Percentiles rank a stretch among this genome's conserved stretches.
Conservation (phyloP, 37 sponge, comb jelly and placozoan genomes). For the Geodia barretti region DNA sequence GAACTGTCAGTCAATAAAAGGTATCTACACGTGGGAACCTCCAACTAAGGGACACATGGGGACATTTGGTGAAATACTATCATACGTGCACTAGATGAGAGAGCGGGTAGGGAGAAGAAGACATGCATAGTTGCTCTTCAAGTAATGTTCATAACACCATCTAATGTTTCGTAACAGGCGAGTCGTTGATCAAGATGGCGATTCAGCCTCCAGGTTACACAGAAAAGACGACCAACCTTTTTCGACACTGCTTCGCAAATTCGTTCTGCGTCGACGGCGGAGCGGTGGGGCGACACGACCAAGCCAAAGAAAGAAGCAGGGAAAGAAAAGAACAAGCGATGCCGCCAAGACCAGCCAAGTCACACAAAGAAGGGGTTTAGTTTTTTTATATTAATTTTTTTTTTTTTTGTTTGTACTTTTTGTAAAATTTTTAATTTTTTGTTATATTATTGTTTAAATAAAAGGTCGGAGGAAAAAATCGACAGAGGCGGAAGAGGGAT, state of each 20-base stretch:
- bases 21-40: too few relatives aligned
- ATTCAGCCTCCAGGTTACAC: conserved; percentile 43
- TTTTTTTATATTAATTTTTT: too few relatives aligned
- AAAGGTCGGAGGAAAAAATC: too few relatives aligned
- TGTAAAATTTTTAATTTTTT: too few relatives aligned
- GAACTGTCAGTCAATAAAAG: conserved; percentile 76
- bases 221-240: conserved; percentile 50
- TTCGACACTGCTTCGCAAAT: conserved; percentile 1
- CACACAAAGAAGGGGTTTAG: conserved; percentile 3
- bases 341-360: too few relatives aligned
- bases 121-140: background rate
- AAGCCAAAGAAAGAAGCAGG: conserved; percentile 26
- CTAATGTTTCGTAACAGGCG: conserved; percentile 12
- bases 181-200: conserved; percentile 18
- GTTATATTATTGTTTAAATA: too few relatives aligned
- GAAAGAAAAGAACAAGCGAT: too few relatives aligned
- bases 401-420: too few relatives aligned
- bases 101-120: too few relatives aligned
- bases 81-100: too few relatives aligned
- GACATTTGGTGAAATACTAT: too few relatives aligned
- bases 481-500: background rate
- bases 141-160: background rate
- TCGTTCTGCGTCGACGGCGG: background rate
- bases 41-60: too few relatives aligned
- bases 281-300: conserved; percentile 2